These are phyloP conservation scores for Pandemis heparana DNA, from an alignment of 2,888 invertebrate genomes.

Conservation along the genomic window DNA sequence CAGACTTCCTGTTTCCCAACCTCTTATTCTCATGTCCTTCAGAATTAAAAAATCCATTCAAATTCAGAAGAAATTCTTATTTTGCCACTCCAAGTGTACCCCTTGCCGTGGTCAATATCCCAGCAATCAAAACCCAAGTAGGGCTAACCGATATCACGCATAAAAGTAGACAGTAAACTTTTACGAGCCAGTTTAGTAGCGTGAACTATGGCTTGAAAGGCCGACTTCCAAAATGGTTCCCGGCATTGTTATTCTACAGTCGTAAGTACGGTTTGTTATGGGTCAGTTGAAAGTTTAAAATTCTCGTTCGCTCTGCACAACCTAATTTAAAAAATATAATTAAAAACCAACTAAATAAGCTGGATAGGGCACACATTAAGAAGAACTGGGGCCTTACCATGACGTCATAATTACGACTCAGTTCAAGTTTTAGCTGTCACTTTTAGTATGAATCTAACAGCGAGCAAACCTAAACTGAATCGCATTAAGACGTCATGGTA, in stretches of 20 bases:
- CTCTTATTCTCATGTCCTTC: too few relatives aligned
- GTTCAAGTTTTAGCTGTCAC: too few relatives aligned
- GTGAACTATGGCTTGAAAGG: constrained; percentile 68
- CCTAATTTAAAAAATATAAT: neutral
- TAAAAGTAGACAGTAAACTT: constrained; percentile 81
- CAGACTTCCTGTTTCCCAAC: too few relatives aligned
- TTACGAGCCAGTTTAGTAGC: constrained; percentile 72
- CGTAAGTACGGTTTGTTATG: constrained; percentile 4
- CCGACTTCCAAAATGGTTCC: constrained; percentile 41
- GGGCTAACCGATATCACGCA: constrained; percentile 79
- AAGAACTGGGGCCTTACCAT: too few relatives aligned
- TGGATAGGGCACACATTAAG: too few relatives aligned
- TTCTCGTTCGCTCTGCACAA: neutral
- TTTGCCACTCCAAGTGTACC: constrained; percentile 24
- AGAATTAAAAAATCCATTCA: too few relatives aligned
- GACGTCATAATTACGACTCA: too few relatives aligned
- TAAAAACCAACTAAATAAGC: neutral
- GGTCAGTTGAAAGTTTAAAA: neutral
- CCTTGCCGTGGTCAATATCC: constrained; percentile 55
- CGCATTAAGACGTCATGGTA: too few relatives aligned
- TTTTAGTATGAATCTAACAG: too few relatives aligned
- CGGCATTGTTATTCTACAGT: constrained; percentile 20
- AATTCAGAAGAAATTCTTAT: neutral
- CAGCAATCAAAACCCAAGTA: constrained; percentile 71
- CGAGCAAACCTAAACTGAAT: too few relatives aligned